A percentile compares a stretch with the other conserved stretches of the same genome.
Evolutionary conservation across 92 coral and sea anemone genomes (phyloP).

Genomic region (Epizoanthus illoricatus): DNA sequence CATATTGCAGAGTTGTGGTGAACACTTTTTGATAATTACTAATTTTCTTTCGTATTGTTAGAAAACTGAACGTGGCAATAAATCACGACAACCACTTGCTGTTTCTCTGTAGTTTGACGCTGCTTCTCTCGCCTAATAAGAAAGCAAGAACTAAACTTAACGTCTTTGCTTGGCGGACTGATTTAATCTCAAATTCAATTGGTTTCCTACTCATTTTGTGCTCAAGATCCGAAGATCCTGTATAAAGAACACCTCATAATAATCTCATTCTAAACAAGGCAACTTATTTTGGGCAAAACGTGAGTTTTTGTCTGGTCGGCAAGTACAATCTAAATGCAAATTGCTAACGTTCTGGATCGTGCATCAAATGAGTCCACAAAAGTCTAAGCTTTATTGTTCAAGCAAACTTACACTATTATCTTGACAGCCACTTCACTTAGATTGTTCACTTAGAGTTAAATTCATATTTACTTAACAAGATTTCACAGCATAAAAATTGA

Average conservation of each 20-base stretch:
- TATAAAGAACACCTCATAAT: constrained; percentile 20
- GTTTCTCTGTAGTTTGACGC: neutral
- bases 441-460: constrained; percentile 5
- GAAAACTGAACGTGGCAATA: constrained; percentile 3
- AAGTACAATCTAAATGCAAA: constrained; percentile 39
- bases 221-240: constrained; percentile 44
- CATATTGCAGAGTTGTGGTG: neutral
- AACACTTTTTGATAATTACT: neutral
- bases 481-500: constrained; percentile 23
- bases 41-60: neutral
- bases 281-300: constrained; percentile 33
- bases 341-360: neutral
- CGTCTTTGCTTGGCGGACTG: constrained; percentile 20
- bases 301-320: constrained; percentile 43
- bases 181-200: constrained; percentile 19
- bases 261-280: constrained; percentile 37
- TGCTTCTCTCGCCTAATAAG: neutral
- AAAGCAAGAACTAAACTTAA: neutral
- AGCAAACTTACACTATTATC: constrained; percentile 15
- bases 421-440: constrained; percentile 25
- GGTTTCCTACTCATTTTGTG: constrained; percentile 35
- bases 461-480: constrained; percentile 33
- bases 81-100: constrained; percentile 23
- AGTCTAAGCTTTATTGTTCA: constrained; percentile 9
- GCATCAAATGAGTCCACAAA: neutral